Conservation (phyloP, 2,797 vertebrate species). For the Labroides dimidiatus region DNA sequence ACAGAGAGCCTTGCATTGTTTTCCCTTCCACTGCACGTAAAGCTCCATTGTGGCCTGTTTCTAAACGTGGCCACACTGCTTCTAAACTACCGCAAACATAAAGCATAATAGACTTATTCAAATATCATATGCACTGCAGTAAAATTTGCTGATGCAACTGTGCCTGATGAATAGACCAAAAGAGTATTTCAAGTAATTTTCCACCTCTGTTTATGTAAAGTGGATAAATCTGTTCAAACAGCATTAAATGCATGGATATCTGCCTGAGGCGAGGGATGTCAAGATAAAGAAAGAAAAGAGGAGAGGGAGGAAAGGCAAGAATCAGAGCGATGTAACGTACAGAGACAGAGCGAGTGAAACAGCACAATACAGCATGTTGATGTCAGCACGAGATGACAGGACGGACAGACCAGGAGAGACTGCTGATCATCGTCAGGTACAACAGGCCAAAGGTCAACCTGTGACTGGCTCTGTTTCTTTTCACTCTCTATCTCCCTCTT, state of each 20-base stretch:
- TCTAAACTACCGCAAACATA: not conserved
- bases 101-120: not conserved
- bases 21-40: not conserved
- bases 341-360: slow-evolving; percentile 44
- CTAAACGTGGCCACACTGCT: not conserved
- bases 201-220: not conserved
- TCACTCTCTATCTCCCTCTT: slow-evolving; percentile 20
- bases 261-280: slow-evolving; percentile 26
- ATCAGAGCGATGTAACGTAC: slow-evolving; percentile 30
- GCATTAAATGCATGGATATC: slow-evolving; percentile 16
- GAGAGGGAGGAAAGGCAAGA: not conserved
- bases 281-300: slow-evolving; percentile 11
- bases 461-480: slow-evolving; percentile 49
- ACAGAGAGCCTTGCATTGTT: not conserved
- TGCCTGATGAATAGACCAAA: not conserved
- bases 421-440: slow-evolving; percentile 57
- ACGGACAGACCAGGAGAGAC: slow-evolving; percentile 41
- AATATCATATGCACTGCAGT: not conserved
- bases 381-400: slow-evolving; percentile 57
- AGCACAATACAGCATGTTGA: slow-evolving; percentile 44
- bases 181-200: not conserved
- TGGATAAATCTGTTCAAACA: slow-evolving; percentile 22
- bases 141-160: not conserved
- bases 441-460: slow-evolving; percentile 61
- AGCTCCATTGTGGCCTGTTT: not conserved